A percentile compares a stretch with the other conserved stretches of the same genome.
These are phyloP conservation scores for Rhinatrema bivittatum DNA, from an alignment of 2,797 vertebrate species.

Conservation along the genomic window DNA sequence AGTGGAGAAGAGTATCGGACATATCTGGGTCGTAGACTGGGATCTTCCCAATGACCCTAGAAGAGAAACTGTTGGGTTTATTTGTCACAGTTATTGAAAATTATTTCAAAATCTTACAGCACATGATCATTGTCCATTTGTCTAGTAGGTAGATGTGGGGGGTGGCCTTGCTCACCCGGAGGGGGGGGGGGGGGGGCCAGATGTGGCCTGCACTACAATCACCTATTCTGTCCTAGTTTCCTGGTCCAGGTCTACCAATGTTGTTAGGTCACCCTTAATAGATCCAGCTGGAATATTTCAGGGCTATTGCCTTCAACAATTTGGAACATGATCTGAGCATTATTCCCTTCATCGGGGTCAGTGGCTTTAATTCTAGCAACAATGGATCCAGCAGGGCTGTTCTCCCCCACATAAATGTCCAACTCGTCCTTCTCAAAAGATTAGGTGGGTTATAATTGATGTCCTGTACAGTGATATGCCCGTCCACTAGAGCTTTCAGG, in stretches of 20 bases:
- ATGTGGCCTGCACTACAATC: slow-evolving; percentile 94
- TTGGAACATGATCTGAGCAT: too few relatives aligned
- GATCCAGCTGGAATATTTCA: slow-evolving; percentile 94
- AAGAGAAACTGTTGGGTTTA: slow-evolving; percentile 91
- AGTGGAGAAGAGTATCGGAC: too few relatives aligned
- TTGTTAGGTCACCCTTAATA: slow-evolving; percentile 88
- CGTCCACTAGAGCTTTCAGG: slow-evolving; percentile 73
- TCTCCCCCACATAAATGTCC: slow-evolving; percentile 85
- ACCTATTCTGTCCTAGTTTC: slow-evolving; percentile 83
- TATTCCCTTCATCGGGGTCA: too few relatives aligned
- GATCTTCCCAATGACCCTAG: too few relatives aligned
- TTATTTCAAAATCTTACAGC: slow-evolving; percentile 89
- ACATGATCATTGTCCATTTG: slow-evolving; percentile 87
- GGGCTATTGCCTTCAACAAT: too few relatives aligned
- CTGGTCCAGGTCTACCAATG: slow-evolving; percentile 87
- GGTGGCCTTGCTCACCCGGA: too few relatives aligned
- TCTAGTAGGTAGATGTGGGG: slow-evolving; percentile 83
- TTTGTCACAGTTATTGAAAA: slow-evolving; percentile 98
- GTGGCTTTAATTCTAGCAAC: slow-evolving; percentile 80
- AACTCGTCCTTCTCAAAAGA: too few relatives aligned
- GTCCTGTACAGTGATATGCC: slow-evolving; percentile 82
- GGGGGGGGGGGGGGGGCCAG: slow-evolving; percentile 89
- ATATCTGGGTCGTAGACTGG: too few relatives aligned
- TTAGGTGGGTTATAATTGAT: slow-evolving; percentile 95
- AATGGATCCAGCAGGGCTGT: slow-evolving; percentile 83